These are phyloP conservation scores for Pygocentrus nattereri DNA, from an alignment of 2,797 vertebrate genomes.

Conservation along the genomic window DNA sequence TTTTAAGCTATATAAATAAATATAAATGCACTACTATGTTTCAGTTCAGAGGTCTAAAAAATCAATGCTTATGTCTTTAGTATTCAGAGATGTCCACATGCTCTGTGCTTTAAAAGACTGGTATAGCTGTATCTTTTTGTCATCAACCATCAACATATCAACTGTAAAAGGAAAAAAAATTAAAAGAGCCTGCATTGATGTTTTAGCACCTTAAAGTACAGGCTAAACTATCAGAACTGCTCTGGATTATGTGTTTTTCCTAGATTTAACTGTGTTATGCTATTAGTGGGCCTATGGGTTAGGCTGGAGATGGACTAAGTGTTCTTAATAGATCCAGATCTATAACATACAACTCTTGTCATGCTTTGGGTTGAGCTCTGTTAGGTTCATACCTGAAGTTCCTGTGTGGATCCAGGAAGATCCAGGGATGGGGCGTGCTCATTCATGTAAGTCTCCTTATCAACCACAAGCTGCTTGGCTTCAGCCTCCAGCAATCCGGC, in stretches of 20 bases:
- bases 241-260: background rate
- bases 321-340: background rate
- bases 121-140: background rate
- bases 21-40: too few relatives aligned
- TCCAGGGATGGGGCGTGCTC: slow-evolving; percentile 60
- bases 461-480: background rate
- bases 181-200: too few relatives aligned
- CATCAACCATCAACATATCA: too few relatives aligned
- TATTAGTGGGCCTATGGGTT: background rate
- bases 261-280: background rate
- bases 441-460: slow-evolving; percentile 67
- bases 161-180: too few relatives aligned
- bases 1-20: too few relatives aligned
- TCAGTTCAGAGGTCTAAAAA: background rate
- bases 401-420: slow-evolving; percentile 54
- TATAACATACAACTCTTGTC: background rate
- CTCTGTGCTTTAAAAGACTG: background rate
- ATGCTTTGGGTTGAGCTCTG: background rate
- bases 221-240: background rate
- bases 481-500: slow-evolving; percentile 67
- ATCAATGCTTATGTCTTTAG: background rate
- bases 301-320: background rate
- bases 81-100: background rate
- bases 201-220: background rate
- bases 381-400: slow-evolving; percentile 69